A percentile compares a stretch with the other conserved stretches of the same genome.
These are phyloP conservation scores for Dasypolia templi DNA, from an alignment of 2,888 invertebrate species.

Conservation along the genomic window DNA sequence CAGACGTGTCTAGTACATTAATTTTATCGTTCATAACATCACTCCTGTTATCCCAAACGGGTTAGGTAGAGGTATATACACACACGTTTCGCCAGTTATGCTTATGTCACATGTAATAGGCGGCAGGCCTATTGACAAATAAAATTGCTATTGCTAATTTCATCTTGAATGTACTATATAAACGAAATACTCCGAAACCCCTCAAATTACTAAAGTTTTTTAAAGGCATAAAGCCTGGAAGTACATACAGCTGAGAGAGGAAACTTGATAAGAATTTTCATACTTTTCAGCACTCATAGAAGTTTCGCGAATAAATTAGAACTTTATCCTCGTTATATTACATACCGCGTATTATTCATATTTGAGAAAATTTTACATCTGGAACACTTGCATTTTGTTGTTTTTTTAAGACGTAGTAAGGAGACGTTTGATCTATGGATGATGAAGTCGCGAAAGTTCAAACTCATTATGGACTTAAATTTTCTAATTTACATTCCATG, in stretches of 20 bases:
- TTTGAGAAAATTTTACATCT: slow-evolving; percentile 13
- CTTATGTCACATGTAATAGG: no score
- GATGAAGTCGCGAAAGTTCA: slow-evolving; percentile 1
- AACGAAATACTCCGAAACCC: slow-evolving; percentile 4
- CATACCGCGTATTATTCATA: slow-evolving; percentile 43
- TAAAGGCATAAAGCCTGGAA: slow-evolving; percentile 10
- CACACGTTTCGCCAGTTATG: no score
- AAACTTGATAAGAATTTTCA: slow-evolving; percentile 45
- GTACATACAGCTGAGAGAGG: slow-evolving; percentile 8
- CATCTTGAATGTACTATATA: neutral
- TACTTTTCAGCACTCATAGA: slow-evolving; percentile 43
- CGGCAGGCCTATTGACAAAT: no score
- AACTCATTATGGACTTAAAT: neutral
- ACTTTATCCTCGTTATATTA: slow-evolving; percentile 40
- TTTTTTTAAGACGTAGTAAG: neutral
- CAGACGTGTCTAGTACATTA: no score
- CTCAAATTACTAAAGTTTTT: slow-evolving; percentile 40
- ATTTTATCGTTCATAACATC: no score
- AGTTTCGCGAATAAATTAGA: slow-evolving; percentile 61
- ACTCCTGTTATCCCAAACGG: no score
- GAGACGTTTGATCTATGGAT: neutral
- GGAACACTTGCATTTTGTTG: slow-evolving; percentile 17
- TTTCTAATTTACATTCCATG: neutral
- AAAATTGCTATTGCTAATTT: no score
- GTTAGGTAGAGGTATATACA: no score